These are phyloP conservation scores for Zosterops borbonicus DNA, from an alignment of 2,113 vertebrate species.

Conservation along the genomic window DNA sequence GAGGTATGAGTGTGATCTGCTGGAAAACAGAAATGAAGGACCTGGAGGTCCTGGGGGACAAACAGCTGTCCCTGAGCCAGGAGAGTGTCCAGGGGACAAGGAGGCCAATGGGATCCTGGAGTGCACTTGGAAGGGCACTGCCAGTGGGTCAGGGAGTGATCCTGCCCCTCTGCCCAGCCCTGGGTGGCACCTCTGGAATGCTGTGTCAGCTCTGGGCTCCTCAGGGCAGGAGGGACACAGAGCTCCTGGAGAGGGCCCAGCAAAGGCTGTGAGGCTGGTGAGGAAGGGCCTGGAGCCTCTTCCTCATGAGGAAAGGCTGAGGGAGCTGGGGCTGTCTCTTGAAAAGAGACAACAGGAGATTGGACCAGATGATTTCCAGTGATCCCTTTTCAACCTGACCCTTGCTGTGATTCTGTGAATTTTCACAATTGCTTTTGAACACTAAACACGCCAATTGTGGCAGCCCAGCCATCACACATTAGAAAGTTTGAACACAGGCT, in stretches of 20 bases:
- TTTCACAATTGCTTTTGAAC: background rate
- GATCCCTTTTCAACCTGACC: background rate
- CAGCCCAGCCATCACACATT: background rate
- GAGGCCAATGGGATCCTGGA: no score
- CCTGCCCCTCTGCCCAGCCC: no score
- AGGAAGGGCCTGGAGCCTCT: background rate
- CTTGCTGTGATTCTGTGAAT: background rate
- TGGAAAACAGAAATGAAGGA: background rate
- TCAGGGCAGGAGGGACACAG: background rate
- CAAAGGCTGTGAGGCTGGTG: background rate
- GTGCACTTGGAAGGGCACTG: no score
- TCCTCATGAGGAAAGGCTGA: background rate
- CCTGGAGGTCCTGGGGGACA: background rate
- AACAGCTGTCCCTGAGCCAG: no score
- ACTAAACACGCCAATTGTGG: background rate
- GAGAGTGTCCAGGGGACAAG: no score
- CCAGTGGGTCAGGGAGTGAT: no score
- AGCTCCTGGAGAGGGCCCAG: background rate
- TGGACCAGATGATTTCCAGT: background rate
- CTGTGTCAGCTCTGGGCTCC: background rate
- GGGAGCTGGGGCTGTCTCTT: background rate
- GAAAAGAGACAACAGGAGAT: background rate
- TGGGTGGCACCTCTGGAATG: no score
- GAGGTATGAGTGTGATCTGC: background rate
- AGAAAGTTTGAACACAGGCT: background rate